Evolutionary conservation across 1,140 invertebrate genomes (phyloP).

Genomic region (Tetramorium alpestre): DNA sequence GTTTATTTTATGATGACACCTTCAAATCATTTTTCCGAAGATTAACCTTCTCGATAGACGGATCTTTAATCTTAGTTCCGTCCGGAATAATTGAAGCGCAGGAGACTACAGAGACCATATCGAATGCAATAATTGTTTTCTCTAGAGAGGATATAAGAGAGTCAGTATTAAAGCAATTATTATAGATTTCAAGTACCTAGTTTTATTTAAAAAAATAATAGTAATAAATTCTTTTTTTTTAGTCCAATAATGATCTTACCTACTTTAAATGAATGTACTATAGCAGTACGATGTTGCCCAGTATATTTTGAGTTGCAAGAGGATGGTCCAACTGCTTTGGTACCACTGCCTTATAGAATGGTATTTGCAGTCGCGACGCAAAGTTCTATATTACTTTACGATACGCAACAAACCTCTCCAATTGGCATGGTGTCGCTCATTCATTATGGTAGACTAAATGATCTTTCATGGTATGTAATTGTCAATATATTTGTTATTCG

Average conservation of each 20-base stretch:
- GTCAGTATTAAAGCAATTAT: slow-evolving; percentile 85
- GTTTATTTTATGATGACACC: slow-evolving; percentile 97
- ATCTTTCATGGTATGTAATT: slow-evolving; percentile 92
- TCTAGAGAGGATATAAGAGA: slow-evolving; percentile 90
- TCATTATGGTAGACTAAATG: slow-evolving; percentile 97
- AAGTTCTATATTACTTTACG: slow-evolving; percentile 94
- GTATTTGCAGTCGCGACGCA: slow-evolving; percentile 96
- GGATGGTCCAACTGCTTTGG: slow-evolving; percentile 85
- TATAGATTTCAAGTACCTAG: neutral
- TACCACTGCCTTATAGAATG: slow-evolving; percentile 92
- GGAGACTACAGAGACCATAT: slow-evolving; percentile 86
- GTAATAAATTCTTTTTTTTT: slow-evolving; percentile 69
- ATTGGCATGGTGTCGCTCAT: slow-evolving; percentile 95
- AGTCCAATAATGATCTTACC: slow-evolving; percentile 94
- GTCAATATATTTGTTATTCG: slow-evolving; percentile 13
- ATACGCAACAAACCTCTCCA: slow-evolving; percentile 95
- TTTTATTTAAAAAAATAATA: slow-evolving; percentile 19
- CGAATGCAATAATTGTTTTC: slow-evolving; percentile 93
- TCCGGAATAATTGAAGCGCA: slow-evolving; percentile 91
- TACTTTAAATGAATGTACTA: slow-evolving; percentile 91
- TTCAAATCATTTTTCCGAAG: slow-evolving; percentile 97
- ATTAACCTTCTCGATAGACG: slow-evolving; percentile 95
- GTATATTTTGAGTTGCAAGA: slow-evolving; percentile 89
- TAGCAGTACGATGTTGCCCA: slow-evolving; percentile 94
- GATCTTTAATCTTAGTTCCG: slow-evolving; percentile 94